Conservation (phyloP, 2,888 invertebrate species). For the Agrenia bidenticulata region DNA sequence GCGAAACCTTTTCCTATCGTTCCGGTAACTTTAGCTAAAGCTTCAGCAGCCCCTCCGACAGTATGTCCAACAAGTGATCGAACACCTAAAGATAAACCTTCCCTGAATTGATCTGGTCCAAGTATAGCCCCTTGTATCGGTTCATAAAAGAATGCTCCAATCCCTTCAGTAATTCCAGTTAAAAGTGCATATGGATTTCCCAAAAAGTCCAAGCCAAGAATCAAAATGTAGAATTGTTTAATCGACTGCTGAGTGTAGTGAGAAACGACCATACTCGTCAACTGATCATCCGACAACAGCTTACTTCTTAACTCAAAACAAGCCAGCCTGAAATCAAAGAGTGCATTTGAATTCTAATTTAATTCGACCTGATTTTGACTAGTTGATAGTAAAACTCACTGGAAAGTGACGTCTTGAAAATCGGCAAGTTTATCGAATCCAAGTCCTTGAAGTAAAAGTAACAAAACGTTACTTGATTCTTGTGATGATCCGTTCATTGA, state of each 20-base stretch:
- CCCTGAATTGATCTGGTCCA: constrained; percentile 98
- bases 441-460: constrained; percentile 87
- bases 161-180: constrained; percentile 90
- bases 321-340: constrained; percentile 67
- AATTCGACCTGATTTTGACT: not conserved
- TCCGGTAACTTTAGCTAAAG: constrained; percentile 75
- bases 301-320: constrained; percentile 88
- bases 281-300: constrained; percentile 85
- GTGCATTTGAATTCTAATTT: not conserved
- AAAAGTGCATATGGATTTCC: constrained; percentile 99
- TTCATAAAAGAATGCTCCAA: constrained; percentile 97
- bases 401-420: constrained; percentile 96
- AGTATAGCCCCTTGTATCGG: constrained; percentile 93
- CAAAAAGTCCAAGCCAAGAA: constrained; percentile 93
- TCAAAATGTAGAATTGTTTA: constrained; percentile 92
- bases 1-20: constrained; percentile 78
- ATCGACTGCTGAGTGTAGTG: constrained; percentile 87
- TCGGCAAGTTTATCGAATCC: constrained; percentile 93
- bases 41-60: constrained; percentile 96
- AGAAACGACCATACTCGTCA: constrained; percentile 75
- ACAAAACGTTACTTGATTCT: constrained; percentile 70
- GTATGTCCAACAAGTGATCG: constrained; percentile 92
- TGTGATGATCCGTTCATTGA: constrained; percentile 73
- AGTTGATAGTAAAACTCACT: constrained; percentile 62
- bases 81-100: constrained; percentile 90